These are phyloP conservation scores for Tor tambroides DNA, from an alignment of 2,113 vertebrate genomes.

Conservation along the genomic window DNA sequence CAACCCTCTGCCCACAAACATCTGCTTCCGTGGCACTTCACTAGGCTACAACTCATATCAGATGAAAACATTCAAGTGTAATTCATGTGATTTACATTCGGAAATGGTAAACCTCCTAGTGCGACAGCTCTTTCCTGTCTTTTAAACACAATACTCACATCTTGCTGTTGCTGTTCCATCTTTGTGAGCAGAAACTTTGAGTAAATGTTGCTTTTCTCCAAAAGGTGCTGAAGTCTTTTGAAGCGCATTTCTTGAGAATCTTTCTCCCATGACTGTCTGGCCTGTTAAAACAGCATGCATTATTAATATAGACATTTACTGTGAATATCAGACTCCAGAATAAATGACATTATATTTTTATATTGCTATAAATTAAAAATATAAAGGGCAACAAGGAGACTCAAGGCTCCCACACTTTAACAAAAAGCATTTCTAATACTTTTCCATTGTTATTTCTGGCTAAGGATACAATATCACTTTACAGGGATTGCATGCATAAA, in stretches of 20 bases:
- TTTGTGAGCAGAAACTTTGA: slow-evolving; percentile 96
- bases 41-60: neutral
- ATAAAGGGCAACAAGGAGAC: neutral
- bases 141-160: slow-evolving; percentile 73
- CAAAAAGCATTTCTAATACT: neutral
- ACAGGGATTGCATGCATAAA: neutral
- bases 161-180: slow-evolving; percentile 96
- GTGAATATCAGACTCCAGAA: no score
- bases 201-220: slow-evolving; percentile 99
- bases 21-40: neutral
- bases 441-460: neutral
- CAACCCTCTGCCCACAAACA: neutral
- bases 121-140: neutral
- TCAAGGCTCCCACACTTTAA: neutral
- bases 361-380: no score
- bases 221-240: slow-evolving; percentile 92
- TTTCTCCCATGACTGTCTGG: slow-evolving; percentile 80
- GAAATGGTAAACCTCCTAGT: neutral
- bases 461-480: neutral
- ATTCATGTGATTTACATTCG: slow-evolving; percentile 12
- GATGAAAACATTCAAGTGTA: neutral
- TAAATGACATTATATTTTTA: no score
- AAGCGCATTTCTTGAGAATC: slow-evolving; percentile 89
- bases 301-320: neutral
- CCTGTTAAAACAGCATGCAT: slow-evolving; percentile 71